Percentiles rank a stretch among this genome's conserved stretches.
Conservation (phyloP, 2,797 vertebrate genomes). For the Eleutherodactylus coqui region DNA sequence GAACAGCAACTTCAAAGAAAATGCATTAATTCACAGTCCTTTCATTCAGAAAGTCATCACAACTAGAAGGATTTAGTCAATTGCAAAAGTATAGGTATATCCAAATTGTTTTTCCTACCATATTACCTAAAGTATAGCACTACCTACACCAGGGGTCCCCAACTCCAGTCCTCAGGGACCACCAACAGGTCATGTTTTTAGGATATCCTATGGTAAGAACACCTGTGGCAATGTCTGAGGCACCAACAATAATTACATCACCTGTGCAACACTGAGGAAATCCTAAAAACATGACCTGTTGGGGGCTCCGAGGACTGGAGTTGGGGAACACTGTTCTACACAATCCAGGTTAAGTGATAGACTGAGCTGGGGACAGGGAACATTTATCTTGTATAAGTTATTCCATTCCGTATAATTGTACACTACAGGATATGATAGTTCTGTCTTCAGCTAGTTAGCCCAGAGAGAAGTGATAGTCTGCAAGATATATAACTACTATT, state of each 20-base stretch:
- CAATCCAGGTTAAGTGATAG: neutral
- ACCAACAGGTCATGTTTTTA: too few relatives aligned
- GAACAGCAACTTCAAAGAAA: neutral
- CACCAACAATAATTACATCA: too few relatives aligned
- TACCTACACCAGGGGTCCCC: too few relatives aligned
- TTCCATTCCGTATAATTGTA: slow-evolving; percentile 1
- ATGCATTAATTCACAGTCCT: neutral
- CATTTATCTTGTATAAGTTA: neutral
- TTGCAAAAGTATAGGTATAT: neutral
- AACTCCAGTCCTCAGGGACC: too few relatives aligned
- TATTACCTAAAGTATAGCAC: neutral
- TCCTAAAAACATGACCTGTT: too few relatives aligned
- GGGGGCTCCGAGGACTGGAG: too few relatives aligned
- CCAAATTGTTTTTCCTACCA: neutral
- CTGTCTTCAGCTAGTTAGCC: neutral
- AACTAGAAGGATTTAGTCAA: too few relatives aligned
- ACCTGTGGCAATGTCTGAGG: too few relatives aligned
- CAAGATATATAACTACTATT: neutral
- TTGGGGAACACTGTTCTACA: neutral
- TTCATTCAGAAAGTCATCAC: neutral
- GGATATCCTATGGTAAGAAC: too few relatives aligned
- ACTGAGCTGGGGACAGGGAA: neutral
- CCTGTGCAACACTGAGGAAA: too few relatives aligned
- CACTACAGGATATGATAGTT: neutral
- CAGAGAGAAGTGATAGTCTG: neutral